Evolutionary conservation across 2,113 vertebrate species (phyloP), one percentile per base, ranked within the genome.

Genomic region (mouse (Mus musculus)): DNA sequence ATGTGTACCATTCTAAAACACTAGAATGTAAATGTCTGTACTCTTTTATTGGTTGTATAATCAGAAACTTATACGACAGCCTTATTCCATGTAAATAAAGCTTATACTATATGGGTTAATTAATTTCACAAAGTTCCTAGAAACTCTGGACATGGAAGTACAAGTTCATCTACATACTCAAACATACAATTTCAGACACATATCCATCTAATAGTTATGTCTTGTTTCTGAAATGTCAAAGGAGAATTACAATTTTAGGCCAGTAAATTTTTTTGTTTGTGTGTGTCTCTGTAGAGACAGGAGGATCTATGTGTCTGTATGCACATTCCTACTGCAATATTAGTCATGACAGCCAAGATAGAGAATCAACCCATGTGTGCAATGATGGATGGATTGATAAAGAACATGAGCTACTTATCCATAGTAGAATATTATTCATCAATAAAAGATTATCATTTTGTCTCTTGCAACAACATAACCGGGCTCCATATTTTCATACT

Each of bases 1-100:
- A 28, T 46, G 33, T 30, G 16, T 93, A 54, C n/a, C 56, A 93
- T 71, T 88, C 73, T 71, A 22, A 96, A 89, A 89, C 17, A 63
- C 7, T 42, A 14, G 24, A 46, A 78, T 86, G 65, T 54, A 59
- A 78, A 52, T 30, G 39, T n/a, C 28, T n/a, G 76, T 39, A 95
- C 4, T 20, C 24, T 80, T 63, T 56, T 91, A 49, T 46, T 12
- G 85, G 39, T 56, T 85, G 33, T 33, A 93, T 46, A 89, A 36
- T 46, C 16, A 76, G n/a, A 93, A 78, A 85, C 5, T 88, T n/a
- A 80, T 2, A 39, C 17, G 16, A 36, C 8, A 95, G 54, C 12
- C 24, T 96, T 80, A 3, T 67, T 19, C 67, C 16, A 33, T 33
- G 67, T 7, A 28, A 8, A 69, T 52, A n/a, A 87, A 36, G 63